Percentiles rank a stretch among this genome's conserved stretches.
Evolutionary conservation across 2,888 invertebrate genomes (phyloP).

Genomic region (Colostygia pectinataria): DNA sequence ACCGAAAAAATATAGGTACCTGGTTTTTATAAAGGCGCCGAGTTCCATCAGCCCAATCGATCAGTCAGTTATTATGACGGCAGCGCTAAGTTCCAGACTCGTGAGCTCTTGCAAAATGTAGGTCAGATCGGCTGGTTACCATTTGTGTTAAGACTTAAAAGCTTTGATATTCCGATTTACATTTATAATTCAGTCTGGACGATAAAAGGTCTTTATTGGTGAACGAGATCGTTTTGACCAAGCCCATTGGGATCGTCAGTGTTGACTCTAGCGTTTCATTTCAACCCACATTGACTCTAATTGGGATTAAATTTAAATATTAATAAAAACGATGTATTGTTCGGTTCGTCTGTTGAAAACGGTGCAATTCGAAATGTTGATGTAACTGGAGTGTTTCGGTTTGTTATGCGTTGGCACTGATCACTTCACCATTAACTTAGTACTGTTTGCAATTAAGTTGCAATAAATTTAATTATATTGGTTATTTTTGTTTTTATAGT

Average conservation of each 20-base stretch:
- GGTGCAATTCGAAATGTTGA: background rate
- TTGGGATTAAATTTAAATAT: conserved; percentile 15
- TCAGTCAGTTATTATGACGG: no score
- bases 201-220: conserved; percentile 4
- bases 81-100: no score
- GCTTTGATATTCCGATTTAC: conserved; percentile 39
- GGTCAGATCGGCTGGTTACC: conserved; percentile 39
- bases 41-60: no score
- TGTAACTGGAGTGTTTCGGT: no score
- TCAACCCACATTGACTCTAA: conserved; percentile 9
- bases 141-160: conserved; percentile 25
- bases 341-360: background rate
- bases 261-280: conserved; percentile 13
- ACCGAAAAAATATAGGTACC: no score
- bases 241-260: conserved; percentile 1
- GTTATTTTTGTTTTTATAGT: no score
- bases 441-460: no score
- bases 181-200: conserved; percentile 35
- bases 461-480: no score
- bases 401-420: no score
- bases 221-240: background rate
- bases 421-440: no score
- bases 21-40: no score
- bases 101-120: conserved; percentile 43
- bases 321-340: conserved; percentile 2